Base-by-base conservation (phyloP, 1,140 invertebrate species). In the Palaemon carinicauda region DNA sequence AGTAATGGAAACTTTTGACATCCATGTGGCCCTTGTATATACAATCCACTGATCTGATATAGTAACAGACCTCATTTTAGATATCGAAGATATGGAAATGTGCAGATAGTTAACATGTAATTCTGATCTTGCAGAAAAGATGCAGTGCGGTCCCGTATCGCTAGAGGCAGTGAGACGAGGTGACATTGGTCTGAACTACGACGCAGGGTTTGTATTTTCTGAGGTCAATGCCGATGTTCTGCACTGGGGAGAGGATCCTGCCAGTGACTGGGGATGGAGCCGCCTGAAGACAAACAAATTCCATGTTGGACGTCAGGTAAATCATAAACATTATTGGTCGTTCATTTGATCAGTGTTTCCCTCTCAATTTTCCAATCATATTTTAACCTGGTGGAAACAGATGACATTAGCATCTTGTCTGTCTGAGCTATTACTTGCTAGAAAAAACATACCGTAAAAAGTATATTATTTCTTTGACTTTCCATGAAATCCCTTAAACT, bases 211-310 rank as follows among this genome's bases (percentile, higher is more conserved):
- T 91, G 93, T 96, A 53, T 95, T 95, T 91, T 94, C 95, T 65
- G 95, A 96, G 91, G 94, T 97, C 4, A 96, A 96, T 91, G 95
- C 95, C 4, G 96, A 96, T 90, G 91, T 95, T 33, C 94, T 95
- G 78, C 93, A 94, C 90, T 95, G 94, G 91, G 93, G 93, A 91
- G 93, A 94, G 90, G 94, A 95, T 90, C 92, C 93, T 1, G 82
- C 89, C n/a, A 89, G 85, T 41, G 94, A 94, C 87, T 94, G 94
- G 94, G 94, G 95, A 51, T 95, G 91, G 89, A 91, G 92, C 0
- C 93, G 94, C 91, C 94, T 95, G 33, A 94, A 94, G 60, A 93
- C 93, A 80, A 94, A 95, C 89, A 95, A 94, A 88, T 94, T 94
- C 87, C 94, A 95, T 79, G 65, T 89, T 24, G 89, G 89, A 10